Evolutionary conservation across 2,113 vertebrate genomes (phyloP).

Genomic region (Antennarius striatus): DNA sequence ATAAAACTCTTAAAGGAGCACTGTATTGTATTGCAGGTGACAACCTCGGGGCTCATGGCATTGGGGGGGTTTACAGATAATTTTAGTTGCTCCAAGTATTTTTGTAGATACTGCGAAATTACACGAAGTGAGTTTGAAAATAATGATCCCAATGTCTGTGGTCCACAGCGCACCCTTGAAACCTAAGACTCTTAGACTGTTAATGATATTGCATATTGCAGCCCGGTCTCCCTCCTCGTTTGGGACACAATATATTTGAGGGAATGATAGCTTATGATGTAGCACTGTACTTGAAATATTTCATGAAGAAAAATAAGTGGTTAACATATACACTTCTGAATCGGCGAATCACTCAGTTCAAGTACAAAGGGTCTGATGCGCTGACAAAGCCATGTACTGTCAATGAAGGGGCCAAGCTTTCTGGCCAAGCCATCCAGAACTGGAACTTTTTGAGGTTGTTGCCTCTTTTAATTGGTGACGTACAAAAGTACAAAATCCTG

Average conservation of each 20-base stretch:
- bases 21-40: neutral
- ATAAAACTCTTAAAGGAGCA: slow-evolving; percentile 4
- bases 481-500: too few relatives aligned
- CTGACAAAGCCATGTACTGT: slow-evolving; percentile 23
- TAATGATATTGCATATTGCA: too few relatives aligned
- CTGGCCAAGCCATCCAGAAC: slow-evolving; percentile 19
- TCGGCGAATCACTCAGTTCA: slow-evolving; percentile 19
- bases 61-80: slow-evolving; percentile 5
- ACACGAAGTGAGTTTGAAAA: too few relatives aligned
- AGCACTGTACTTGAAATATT: slow-evolving; percentile 26
- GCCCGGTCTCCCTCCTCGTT: neutral
- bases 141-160: neutral
- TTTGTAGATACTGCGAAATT: neutral
- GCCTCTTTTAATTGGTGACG: too few relatives aligned
- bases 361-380: slow-evolving; percentile 26
- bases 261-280: slow-evolving; percentile 17
- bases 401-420: slow-evolving; percentile 21
- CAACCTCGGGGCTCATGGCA: slow-evolving; percentile 1
- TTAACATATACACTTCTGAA: slow-evolving; percentile 23
- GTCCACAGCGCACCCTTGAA: slow-evolving; percentile 13
- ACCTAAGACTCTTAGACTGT: neutral
- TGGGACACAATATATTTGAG: slow-evolving; percentile 21
- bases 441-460: too few relatives aligned
- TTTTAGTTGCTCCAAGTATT: slow-evolving; percentile 3
- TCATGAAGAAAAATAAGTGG: slow-evolving; percentile 27